phyloP scores from a whole-genome alignment of 2,113 vertebrate species.

The Alligator mississippiensis region DNA sequence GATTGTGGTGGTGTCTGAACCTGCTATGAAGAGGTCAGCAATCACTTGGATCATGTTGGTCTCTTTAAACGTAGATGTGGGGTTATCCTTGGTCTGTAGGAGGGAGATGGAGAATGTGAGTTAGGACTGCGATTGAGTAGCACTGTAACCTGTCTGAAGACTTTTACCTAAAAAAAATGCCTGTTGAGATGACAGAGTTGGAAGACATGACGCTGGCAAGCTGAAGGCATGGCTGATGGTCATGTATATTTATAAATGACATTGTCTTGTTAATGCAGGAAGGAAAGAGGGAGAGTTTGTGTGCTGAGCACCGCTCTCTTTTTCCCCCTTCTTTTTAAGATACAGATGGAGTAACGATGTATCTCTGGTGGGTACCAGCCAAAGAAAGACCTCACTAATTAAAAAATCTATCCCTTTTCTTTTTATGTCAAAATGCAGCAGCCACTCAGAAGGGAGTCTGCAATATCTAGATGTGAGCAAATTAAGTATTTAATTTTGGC shows the following conservation, averaged over 20 bases:
- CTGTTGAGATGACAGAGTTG: neutral
- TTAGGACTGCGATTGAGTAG: neutral
- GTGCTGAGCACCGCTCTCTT: neutral
- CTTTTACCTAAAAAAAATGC: neutral
- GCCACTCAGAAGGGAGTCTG: neutral
- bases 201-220: neutral
- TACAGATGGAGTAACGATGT: neutral
- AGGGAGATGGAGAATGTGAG: neutral
- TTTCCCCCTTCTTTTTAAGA: neutral
- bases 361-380: neutral
- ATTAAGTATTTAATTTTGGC: no score
- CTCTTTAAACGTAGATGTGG: slow-evolving; percentile 20
- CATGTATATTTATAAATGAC: neutral
- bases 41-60: slow-evolving; percentile 41
- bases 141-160: neutral
- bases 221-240: neutral
- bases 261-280: neutral
- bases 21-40: slow-evolving; percentile 44
- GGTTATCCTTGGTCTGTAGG: slow-evolving; percentile 38
- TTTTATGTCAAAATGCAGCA: neutral
- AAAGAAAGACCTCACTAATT: neutral
- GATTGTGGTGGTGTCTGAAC: slow-evolving; percentile 45
- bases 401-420: neutral
- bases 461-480: no score
- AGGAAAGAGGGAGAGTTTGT: neutral